Percentiles rank a stretch among this genome's conserved stretches.
phyloP scores from a whole-genome alignment of 1,140 invertebrate genomes.

The Gryllus bimaculatus region DNA sequence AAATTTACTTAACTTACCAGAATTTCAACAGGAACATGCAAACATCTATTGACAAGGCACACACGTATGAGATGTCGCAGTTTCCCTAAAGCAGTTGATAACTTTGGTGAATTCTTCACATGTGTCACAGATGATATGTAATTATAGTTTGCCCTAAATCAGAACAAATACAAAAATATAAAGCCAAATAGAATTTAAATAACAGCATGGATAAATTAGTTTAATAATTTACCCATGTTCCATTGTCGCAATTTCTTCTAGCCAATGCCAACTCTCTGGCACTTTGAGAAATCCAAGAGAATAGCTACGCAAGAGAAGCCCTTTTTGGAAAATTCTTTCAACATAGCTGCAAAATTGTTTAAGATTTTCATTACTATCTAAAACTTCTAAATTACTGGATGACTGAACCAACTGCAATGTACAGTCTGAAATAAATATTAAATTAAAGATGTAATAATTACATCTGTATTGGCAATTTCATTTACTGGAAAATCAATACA shows the following conservation, averaged over 20 bases:
- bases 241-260: conserved; percentile 35
- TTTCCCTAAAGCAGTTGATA: conserved; percentile 31
- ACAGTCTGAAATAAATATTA: conserved; percentile 29
- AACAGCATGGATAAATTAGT: not conserved
- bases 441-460: conserved; percentile 13
- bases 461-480: not conserved
- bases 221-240: conserved; percentile 29
- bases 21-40: conserved; percentile 43
- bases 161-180: not conserved
- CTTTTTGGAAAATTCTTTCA: conserved; percentile 42
- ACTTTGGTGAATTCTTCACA: conserved; percentile 34
- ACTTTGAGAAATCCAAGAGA: conserved; percentile 33
- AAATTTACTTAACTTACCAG: conserved; percentile 34
- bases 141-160: conserved; percentile 27
- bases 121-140: conserved; percentile 37
- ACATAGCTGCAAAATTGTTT: conserved; percentile 36
- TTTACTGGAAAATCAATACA: conserved; percentile 16
- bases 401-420: conserved; percentile 32
- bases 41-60: conserved; percentile 44
- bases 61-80: conserved; percentile 44
- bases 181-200: not conserved
- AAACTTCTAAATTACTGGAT: conserved; percentile 31
- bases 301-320: conserved; percentile 31
- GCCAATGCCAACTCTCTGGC: conserved; percentile 40
- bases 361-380: conserved; percentile 35